Evolutionary conservation across 1,140 invertebrate genomes (phyloP).

Genomic region (Zaprionus ornatus): DNA sequence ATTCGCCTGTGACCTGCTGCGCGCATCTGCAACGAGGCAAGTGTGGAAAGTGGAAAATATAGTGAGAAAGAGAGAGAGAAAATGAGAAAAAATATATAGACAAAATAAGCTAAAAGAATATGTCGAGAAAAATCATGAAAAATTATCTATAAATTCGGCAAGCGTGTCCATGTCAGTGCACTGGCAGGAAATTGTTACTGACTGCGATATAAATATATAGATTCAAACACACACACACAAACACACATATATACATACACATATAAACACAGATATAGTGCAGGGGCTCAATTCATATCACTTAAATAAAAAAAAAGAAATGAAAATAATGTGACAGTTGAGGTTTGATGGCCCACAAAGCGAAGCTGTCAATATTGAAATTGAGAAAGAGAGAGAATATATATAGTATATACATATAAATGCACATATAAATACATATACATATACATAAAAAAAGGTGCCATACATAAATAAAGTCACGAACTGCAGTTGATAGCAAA

Average conservation of each 20-base stretch:
- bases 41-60: neutral
- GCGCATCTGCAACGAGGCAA: constrained; percentile 64
- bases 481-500: too few relatives aligned
- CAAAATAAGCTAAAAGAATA: neutral
- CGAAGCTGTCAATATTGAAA: constrained; percentile 14
- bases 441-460: too few relatives aligned
- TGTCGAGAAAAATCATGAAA: constrained; percentile 70
- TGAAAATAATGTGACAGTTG: constrained; percentile 40
- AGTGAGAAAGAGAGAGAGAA: constrained; percentile 29
- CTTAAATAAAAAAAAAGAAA: constrained; percentile 42
- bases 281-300: constrained; percentile 58
- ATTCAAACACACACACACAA: neutral
- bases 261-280: neutral
- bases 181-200: constrained; percentile 69
- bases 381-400: neutral
- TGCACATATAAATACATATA: neutral
- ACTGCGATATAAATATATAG: constrained; percentile 70
- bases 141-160: constrained; percentile 80
- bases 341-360: constrained; percentile 7
- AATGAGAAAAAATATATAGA: constrained; percentile 19
- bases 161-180: constrained; percentile 50
- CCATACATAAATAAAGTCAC: too few relatives aligned
- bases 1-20: constrained; percentile 57
- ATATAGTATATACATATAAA: neutral
- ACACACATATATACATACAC: neutral